These are phyloP conservation scores for Phortica okadai DNA, from an alignment of 2,888 invertebrate species.

Conservation along the genomic window DNA sequence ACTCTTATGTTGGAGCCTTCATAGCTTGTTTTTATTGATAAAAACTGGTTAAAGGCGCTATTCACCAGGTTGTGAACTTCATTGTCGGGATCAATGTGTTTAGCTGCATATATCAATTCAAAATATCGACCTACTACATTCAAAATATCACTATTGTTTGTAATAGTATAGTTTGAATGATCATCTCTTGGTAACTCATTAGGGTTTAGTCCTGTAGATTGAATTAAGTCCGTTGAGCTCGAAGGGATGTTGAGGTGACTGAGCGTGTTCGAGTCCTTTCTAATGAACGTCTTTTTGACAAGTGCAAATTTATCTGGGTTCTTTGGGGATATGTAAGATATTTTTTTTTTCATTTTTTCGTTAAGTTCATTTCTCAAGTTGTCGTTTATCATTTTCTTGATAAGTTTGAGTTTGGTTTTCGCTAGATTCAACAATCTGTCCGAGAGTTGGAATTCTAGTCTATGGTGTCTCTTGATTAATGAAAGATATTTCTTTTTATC, in stretches of 20 bases:
- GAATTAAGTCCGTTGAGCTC: not conserved
- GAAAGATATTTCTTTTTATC: not conserved
- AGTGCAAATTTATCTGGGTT: too few species aligned
- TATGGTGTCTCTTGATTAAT: not conserved
- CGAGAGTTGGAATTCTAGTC: not conserved
- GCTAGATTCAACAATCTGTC: too few species aligned
- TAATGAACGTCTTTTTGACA: conserved; percentile 9
- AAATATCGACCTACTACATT: conserved; percentile 8
- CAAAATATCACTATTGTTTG: conserved; percentile 18
- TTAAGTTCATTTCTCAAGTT: too few species aligned
- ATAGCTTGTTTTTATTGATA: conserved; percentile 10
- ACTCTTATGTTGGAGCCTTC: conserved; percentile 6
- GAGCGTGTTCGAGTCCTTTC: too few species aligned
- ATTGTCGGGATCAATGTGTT: not conserved
- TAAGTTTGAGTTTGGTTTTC: too few species aligned
- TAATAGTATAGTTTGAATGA: not conserved
- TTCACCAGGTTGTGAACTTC: conserved; percentile 8
- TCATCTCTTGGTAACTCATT: not conserved
- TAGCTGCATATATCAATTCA: conserved; percentile 10
- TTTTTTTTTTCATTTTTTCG: too few species aligned
- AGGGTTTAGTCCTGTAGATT: not conserved
- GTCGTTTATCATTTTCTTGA: too few species aligned
- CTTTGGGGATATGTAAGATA: too few species aligned
- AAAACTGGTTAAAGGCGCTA: not conserved
- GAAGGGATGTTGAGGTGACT: too few species aligned